Evolutionary conservation across 2,797 vertebrate genomes (phyloP), one percentile per base, ranked within the genome.

Genomic region (Scolopax bukidnonensis): DNA sequence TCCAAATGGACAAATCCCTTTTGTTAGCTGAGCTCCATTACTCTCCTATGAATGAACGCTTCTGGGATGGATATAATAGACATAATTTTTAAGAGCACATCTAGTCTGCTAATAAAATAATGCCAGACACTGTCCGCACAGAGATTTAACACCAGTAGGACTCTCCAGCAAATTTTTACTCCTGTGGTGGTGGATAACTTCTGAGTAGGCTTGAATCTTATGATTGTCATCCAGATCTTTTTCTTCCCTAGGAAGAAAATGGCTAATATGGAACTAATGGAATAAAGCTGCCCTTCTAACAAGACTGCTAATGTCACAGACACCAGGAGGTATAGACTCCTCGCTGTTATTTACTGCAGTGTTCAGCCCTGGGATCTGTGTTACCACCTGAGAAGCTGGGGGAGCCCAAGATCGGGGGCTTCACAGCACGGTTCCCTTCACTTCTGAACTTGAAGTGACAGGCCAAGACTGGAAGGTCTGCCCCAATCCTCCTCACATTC

Each of bases 1-100:
- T 97, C 91, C 76, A 25, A 97, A 85, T 77, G 93, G 96, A 94
- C 93, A 96, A 97, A 97, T 97, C 80, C 87, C 89, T 92, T 95
- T 96, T 97, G 95, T 96, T 87, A 96, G 96, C 90, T 91, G 81
- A 97, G 95, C 80, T 89, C 90, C 83, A 96, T 97, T 97, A 96
- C 86, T 87, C 86, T 93, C 78, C 83, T 88, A 80, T 94, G 94
- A 95, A 93, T 86, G 90, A 96, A 95, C 0, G 24, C 79, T 94
- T 96, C 79, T 92, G 89, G 94, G 96, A 96, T 36, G 59, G 84
- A 57, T 94, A 84, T 80, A 94, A 95, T 75, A 95, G 85, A 95
- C 93, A 84, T 47, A 89, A 92, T 95, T 93, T 95, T 93, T 87
- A 90, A 94, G 68, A 92, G 57, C 45, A 13, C 82, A 96, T 80